Evolutionary conservation across 2,113 vertebrate species (phyloP).

Genomic region (Eulacestoma nigropectus): DNA sequence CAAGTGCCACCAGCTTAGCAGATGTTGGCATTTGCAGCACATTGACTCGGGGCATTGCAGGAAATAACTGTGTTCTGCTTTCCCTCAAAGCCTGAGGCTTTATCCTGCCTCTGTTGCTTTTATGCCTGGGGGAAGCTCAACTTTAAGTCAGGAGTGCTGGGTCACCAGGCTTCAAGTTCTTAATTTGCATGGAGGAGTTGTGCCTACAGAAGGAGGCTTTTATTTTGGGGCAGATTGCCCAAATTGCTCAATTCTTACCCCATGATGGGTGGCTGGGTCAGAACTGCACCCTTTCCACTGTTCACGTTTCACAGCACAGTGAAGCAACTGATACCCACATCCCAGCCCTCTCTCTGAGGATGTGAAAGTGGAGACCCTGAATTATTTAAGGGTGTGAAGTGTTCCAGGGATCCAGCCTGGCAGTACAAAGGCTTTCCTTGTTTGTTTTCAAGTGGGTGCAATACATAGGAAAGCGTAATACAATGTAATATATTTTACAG

Average conservation of each 20-base stretch:
- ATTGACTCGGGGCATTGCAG: neutral
- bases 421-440: neutral
- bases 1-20: neutral
- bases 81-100: neutral
- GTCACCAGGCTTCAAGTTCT: neutral
- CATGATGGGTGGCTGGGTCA: neutral
- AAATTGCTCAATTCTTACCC: neutral
- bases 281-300: accelerated
- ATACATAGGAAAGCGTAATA: accelerated
- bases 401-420: neutral
- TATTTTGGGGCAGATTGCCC: neutral
- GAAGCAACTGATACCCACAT: neutral
- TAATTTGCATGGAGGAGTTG: neutral
- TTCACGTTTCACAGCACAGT: neutral
- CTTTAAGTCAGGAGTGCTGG: neutral
- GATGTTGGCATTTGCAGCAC: neutral
- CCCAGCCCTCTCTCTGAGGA: neutral
- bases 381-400: neutral
- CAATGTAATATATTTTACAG: no score
- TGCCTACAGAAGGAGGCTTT: neutral
- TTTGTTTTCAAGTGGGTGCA: neutral
- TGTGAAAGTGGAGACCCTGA: neutral
- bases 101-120: neutral
- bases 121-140: neutral
- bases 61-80: neutral